Conservation (phyloP, 2,113 vertebrate species). For the Gracilinanus agilis region DNA sequence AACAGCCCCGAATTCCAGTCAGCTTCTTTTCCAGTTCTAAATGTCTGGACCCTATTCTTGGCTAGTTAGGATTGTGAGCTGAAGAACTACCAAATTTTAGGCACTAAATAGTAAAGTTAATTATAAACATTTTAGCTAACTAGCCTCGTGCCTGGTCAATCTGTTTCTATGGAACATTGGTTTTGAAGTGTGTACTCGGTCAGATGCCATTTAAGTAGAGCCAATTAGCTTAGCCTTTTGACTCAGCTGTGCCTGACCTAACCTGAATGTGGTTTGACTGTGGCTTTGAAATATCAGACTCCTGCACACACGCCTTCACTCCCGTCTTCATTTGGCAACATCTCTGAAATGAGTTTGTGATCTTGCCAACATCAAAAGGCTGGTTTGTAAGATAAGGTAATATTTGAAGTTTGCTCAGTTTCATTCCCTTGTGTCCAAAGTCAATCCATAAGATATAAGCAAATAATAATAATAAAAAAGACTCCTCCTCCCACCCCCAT, state of each 20-base stretch:
- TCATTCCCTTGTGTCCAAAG: conserved; percentile 93
- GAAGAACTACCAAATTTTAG: conserved; percentile 65
- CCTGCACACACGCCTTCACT: conserved; percentile 87
- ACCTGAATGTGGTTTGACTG: conserved; percentile 90
- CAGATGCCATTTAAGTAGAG: conserved; percentile 91
- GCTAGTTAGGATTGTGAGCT: conserved; percentile 59
- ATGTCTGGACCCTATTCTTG: conserved; percentile 63
- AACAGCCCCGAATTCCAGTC: conserved; percentile 54
- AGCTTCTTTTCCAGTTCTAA: conserved; percentile 53
- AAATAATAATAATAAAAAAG: conserved; percentile 84
- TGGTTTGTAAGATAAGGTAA: conserved; percentile 96
- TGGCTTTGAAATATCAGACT: conserved; percentile 93
- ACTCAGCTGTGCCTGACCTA: conserved; percentile 89
- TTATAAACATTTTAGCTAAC: conserved; percentile 83
- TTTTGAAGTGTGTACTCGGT: conserved; percentile 88
- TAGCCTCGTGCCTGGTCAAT: conserved; percentile 83
- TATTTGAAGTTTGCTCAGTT: conserved; percentile 94
- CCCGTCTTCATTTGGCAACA: conserved; percentile 93
- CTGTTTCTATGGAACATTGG: conserved; percentile 84
- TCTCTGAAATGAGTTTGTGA: conserved; percentile 93
- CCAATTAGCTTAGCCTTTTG: conserved; percentile 93
- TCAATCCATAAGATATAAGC: conserved; percentile 95
- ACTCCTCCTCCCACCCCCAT: conserved; percentile 56
- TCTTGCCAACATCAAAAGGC: conserved; percentile 95
- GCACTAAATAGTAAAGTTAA: conserved; percentile 79